A percentile compares a stretch with the other conserved stretches of the same genome.
Evolutionary conservation across 2,888 invertebrate genomes (phyloP).

Genomic region (Brachyptera risi): DNA sequence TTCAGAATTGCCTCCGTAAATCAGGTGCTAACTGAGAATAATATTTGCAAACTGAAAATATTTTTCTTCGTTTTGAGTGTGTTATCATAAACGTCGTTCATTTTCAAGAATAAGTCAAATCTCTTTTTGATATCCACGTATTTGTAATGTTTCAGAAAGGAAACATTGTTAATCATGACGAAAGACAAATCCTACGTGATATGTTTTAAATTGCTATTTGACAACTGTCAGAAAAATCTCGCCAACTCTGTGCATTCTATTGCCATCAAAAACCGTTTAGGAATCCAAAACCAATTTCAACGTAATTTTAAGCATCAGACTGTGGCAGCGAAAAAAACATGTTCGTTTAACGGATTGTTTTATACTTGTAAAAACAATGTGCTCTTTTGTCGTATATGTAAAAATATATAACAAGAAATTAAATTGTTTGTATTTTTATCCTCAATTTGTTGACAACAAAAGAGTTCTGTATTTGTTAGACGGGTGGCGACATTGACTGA

Average conservation of each 20-base stretch:
- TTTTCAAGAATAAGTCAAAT: too few species aligned
- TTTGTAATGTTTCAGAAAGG: too few species aligned
- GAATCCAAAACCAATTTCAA: conserved; percentile 6
- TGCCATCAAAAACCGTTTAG: conserved; percentile 15
- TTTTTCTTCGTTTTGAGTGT: too few species aligned
- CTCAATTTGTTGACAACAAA: background rate
- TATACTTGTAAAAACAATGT: conserved; percentile 1
- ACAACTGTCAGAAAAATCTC: conserved; percentile 9
- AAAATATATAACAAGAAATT: background rate
- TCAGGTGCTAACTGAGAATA: too few species aligned
- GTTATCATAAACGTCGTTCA: too few species aligned
- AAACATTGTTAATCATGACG: too few species aligned
- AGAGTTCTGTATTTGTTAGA: background rate
- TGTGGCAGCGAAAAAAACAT: too few species aligned
- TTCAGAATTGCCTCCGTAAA: too few species aligned
- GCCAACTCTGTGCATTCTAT: background rate
- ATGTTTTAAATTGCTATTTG: conserved; percentile 15
- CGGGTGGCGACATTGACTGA: background rate
- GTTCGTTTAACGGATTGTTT: too few species aligned
- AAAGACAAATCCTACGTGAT: conserved; percentile 15
- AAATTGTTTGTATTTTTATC: background rate
- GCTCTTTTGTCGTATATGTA: background rate
- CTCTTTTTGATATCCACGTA: too few species aligned
- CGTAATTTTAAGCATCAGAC: background rate
- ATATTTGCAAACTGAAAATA: too few species aligned